Base-by-base conservation (phyloP, 2,888 invertebrate genomes). In the Trilocha varians region DNA sequence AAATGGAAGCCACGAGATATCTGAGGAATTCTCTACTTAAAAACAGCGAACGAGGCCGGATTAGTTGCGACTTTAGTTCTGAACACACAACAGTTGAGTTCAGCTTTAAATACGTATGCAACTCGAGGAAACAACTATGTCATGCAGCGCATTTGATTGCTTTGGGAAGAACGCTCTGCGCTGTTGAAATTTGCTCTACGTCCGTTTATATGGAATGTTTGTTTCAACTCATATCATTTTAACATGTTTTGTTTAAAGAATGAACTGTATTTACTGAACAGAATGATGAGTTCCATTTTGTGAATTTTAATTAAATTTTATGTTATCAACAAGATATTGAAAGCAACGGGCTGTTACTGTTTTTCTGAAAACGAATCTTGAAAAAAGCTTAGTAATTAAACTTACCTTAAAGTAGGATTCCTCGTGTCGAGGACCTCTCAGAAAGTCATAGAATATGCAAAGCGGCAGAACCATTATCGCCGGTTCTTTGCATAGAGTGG, bases 401-500 rank as follows among this genome's bases (percentile, higher is more conserved):
- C 78, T 82, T 75, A 89, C 89, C 89, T 89, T 90, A 61, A 88
- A 78, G 60, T 78, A 77, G 47, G 71, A 66, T 69, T 82, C 78
- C 61, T 78, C 82, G 50, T 79, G 79, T 45, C 80, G 84, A 57
- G 71, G 70, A 54, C 88, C 87, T 59, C 87, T 89, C 56, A 91
- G 80, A 65, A 95, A 87, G 80, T 98, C 97, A 85, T 95, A 97
- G 50, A 94, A 87, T 57, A 93, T 93, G 83, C 97, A 98, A 49
- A 97, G 91, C 43, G 94, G 92, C 61, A 98, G 85, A 47, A 97
- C 96, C 53, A 96, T 96, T 65, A 98, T 91, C 41, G 97, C 98
- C 40, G 97, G 97, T 83, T 98, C 98, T 85, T 98, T 98, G 85
- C 96, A 95, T 56, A 98, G 88, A 83, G 97, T 93, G 50, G 96